phyloP scores from a whole-genome alignment of 2,113 vertebrate species.

The Heterocephalus glaber region DNA sequence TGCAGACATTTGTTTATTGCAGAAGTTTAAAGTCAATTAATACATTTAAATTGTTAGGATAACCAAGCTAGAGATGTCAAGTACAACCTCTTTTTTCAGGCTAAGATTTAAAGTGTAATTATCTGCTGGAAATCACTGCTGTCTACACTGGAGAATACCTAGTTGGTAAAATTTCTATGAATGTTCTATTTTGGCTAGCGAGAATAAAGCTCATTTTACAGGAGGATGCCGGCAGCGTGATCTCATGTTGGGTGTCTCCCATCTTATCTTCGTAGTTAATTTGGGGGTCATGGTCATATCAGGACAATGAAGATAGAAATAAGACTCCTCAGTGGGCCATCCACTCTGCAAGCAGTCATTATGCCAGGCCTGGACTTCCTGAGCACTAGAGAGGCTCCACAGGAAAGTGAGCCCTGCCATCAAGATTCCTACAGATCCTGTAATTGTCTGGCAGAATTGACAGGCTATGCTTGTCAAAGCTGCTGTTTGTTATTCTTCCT shows the following conservation, averaged over 20 bases:
- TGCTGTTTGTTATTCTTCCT: neutral
- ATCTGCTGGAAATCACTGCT: neutral
- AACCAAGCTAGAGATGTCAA: neutral
- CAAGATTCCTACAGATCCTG: neutral
- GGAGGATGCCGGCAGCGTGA: neutral
- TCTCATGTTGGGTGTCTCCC: neutral
- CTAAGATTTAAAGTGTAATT: neutral
- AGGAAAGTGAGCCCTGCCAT: neutral
- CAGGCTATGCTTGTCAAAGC: conserved; percentile 28
- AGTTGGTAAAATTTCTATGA: neutral
- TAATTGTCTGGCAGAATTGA: neutral
- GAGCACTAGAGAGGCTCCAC: neutral
- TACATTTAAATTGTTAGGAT: neutral
- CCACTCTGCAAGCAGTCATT: neutral
- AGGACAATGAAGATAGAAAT: neutral
- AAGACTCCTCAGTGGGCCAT: neutral
- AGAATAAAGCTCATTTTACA: neutral
- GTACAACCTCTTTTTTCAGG: neutral
- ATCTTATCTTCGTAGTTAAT: conserved; percentile 20
- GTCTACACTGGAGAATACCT: neutral
- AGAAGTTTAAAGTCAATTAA: neutral
- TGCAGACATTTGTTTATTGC: neutral
- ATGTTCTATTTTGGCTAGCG: neutral
- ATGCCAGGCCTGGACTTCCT: neutral
- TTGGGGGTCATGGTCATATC: neutral